These are phyloP conservation scores for Lateolabrax maculatus DNA, from an alignment of 2,797 vertebrate genomes.

Conservation along the genomic window DNA sequence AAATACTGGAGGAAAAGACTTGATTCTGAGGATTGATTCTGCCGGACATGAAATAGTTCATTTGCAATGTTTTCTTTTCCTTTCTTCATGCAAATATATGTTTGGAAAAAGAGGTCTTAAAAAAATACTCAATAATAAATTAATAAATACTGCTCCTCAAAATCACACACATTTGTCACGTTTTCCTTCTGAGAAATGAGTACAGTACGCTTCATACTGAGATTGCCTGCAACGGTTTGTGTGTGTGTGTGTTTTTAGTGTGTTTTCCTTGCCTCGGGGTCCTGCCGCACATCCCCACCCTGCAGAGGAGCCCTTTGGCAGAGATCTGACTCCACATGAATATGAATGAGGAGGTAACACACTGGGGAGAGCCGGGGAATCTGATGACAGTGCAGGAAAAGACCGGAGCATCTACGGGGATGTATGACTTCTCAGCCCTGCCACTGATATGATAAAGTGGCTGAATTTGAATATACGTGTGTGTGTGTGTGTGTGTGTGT, in stretches of 20 bases:
- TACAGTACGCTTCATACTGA: slow-evolving; percentile 1
- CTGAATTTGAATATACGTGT: slow-evolving; percentile 68
- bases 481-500: slow-evolving; percentile 28
- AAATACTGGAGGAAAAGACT: background rate
- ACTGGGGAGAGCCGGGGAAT: slow-evolving; percentile 70
- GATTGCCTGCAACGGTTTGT: slow-evolving; percentile 26
- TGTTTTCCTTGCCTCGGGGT: slow-evolving; percentile 48
- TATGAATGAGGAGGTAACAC: slow-evolving; percentile 77
- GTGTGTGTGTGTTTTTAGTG: slow-evolving; percentile 40
- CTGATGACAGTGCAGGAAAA: slow-evolving; percentile 84
- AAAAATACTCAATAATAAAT: too few relatives aligned
- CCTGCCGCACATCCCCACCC: slow-evolving; percentile 24
- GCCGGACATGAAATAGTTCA: background rate
- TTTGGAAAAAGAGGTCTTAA: background rate
- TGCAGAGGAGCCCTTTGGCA: slow-evolving; percentile 63
- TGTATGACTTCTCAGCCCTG: slow-evolving; percentile 74
- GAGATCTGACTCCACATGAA: slow-evolving; percentile 75
- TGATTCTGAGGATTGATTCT: background rate
- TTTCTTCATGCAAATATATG: background rate
- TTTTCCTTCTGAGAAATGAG: background rate
- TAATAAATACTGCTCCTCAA: background rate
- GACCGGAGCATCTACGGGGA: slow-evolving; percentile 70
- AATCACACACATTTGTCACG: slow-evolving; percentile 11
- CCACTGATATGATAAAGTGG: slow-evolving; percentile 80
- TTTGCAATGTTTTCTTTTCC: background rate